Evolutionary conservation across 2,888 invertebrate genomes (phyloP).

Genomic region (Epinotia brunnichana): DNA sequence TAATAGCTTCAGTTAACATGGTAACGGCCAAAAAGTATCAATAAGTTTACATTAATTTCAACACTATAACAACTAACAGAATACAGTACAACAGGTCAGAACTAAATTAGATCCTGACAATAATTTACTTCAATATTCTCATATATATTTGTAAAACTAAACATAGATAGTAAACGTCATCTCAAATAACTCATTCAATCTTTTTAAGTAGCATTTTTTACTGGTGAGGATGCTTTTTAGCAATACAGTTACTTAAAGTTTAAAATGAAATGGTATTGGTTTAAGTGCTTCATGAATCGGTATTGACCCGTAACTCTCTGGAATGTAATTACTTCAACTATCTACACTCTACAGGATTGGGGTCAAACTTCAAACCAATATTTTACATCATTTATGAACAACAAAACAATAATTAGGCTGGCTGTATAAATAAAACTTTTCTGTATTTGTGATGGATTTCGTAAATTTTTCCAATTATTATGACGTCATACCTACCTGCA

Average conservation of each 20-base stretch:
- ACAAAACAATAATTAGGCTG: neutral
- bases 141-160: neutral
- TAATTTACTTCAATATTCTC: constrained; percentile 5
- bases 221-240: no score
- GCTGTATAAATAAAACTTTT: neutral
- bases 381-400: neutral
- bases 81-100: constrained; percentile 12
- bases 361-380: constrained; percentile 17
- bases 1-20: constrained; percentile 25
- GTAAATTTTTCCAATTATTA: neutral
- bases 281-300: neutral
- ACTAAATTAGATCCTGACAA: neutral
- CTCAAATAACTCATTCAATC: neutral
- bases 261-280: no score
- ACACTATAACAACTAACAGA: constrained; percentile 25
- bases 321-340: constrained; percentile 19
- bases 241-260: no score
- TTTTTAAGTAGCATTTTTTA: no score
- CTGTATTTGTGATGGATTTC: neutral
- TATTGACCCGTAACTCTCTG: constrained; percentile 25
- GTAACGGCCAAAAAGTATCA: constrained; percentile 26
- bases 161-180: neutral
- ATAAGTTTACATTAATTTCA: constrained; percentile 19
- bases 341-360: constrained; percentile 14
- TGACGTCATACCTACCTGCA: neutral